Percentiles rank a stretch among this genome's conserved stretches.
phyloP scores from a whole-genome alignment of 2,888 invertebrate genomes.

The Drosophila siamana region DNA sequence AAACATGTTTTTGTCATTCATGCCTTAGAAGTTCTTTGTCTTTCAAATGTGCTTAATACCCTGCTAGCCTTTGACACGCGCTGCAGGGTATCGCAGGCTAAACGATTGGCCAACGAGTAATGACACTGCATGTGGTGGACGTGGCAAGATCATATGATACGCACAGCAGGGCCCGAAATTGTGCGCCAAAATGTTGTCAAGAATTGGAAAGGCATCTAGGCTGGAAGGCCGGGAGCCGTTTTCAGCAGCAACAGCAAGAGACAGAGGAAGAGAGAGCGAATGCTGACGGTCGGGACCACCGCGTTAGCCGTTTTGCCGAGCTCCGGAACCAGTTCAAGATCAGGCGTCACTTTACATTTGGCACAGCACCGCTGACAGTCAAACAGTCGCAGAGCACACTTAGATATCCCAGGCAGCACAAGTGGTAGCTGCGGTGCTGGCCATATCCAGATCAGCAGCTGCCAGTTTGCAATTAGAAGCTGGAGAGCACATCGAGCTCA shows the following conservation, averaged over 20 bases:
- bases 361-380: slow-evolving; percentile 60
- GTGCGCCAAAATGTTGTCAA: slow-evolving; percentile 30
- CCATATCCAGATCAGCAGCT: slow-evolving; percentile 55
- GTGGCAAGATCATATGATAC: slow-evolving; percentile 56
- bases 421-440: slow-evolving; percentile 19
- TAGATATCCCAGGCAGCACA: slow-evolving; percentile 22
- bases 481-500: not conserved
- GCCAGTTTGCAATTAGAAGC: not conserved
- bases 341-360: slow-evolving; percentile 74
- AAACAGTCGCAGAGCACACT: slow-evolving; percentile 25
- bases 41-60: not conserved
- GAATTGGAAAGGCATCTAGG: slow-evolving; percentile 61
- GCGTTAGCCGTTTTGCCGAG: slow-evolving; percentile 33
- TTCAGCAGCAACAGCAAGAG: slow-evolving; percentile 13
- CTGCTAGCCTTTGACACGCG: not conserved
- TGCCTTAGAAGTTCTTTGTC: not conserved
- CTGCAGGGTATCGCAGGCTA: slow-evolving; percentile 12
- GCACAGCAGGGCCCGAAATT: slow-evolving; percentile 70
- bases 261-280: not conserved
- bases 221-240: slow-evolving; percentile 37
- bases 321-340: slow-evolving; percentile 78
- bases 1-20: not conserved
- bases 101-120: slow-evolving; percentile 62
- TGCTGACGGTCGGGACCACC: slow-evolving; percentile 77
- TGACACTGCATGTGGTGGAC: slow-evolving; percentile 71